Evolutionary conservation across 2,113 vertebrate species (phyloP).

Genomic region (Cyanoliseus patagonus): DNA sequence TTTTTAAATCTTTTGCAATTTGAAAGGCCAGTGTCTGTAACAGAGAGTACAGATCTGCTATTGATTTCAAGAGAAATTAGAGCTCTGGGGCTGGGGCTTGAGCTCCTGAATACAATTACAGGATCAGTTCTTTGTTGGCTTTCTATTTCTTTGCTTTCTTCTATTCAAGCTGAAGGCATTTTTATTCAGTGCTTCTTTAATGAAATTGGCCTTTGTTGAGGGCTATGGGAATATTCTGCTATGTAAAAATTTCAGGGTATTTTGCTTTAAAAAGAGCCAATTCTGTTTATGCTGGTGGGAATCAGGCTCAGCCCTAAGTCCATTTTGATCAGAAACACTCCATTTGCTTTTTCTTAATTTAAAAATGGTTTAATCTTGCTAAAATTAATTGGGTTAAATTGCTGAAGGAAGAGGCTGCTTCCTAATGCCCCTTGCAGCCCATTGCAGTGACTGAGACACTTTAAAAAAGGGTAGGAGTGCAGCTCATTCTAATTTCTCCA

Average conservation of each 20-base stretch:
- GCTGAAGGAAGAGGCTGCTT: not conserved
- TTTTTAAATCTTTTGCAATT: not conserved
- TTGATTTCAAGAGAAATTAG: not conserved
- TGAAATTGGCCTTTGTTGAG: not conserved
- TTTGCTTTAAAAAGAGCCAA: not conserved
- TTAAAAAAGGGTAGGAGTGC: not conserved
- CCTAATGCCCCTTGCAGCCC: not conserved
- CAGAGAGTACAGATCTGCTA: not conserved
- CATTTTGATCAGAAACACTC: not conserved
- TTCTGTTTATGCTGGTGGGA: not conserved
- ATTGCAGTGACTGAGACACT: not conserved
- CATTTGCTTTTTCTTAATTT: constrained; percentile 34
- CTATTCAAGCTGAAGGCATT: constrained; percentile 13
- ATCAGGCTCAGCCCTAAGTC: not conserved
- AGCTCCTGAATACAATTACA: not conserved
- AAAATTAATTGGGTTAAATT: constrained; percentile 20
- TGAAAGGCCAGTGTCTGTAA: not conserved
- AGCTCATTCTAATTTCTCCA: not conserved
- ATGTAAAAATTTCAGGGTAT: not conserved
- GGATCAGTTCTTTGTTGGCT: not conserved
- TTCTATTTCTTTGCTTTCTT: not conserved
- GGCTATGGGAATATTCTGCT: not conserved
- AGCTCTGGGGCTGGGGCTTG: not conserved
- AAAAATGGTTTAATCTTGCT: constrained; percentile 29
- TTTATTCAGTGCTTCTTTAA: not conserved